phyloP scores from a whole-genome alignment of 2,113 vertebrate species.

The Psilopogon haemacephalus region DNA sequence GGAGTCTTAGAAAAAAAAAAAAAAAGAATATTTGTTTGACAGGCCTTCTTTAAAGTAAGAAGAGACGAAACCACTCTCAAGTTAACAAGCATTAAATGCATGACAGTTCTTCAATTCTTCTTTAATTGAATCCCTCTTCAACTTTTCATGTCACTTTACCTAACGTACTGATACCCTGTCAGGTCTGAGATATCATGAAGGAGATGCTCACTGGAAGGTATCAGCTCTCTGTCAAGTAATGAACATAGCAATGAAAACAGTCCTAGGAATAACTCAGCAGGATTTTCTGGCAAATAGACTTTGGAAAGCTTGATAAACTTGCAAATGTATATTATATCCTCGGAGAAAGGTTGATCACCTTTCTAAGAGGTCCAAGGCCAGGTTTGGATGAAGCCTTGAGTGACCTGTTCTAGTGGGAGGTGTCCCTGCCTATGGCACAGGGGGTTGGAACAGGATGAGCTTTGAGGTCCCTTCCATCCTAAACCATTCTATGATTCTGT shows the following conservation, averaged over 20 bases:
- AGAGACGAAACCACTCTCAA: neutral
- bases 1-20: neutral
- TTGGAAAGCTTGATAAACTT: neutral
- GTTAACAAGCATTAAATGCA: neutral
- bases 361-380: too few relatives aligned
- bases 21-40: neutral
- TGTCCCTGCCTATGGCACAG: too few relatives aligned
- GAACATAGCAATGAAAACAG: neutral
- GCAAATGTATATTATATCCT: neutral
- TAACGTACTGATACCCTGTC: neutral
- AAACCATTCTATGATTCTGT: too few relatives aligned
- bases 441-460: too few relatives aligned
- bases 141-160: neutral
- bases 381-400: too few relatives aligned
- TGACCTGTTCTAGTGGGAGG: too few relatives aligned
- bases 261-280: neutral
- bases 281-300: neutral
- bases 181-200: neutral
- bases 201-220: neutral
- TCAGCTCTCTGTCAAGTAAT: neutral
- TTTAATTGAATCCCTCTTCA: conserved; percentile 1
- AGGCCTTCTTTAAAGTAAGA: neutral
- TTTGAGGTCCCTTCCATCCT: too few relatives aligned
- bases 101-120: neutral
- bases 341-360: too few relatives aligned